Evolutionary conservation across 1,140 invertebrate genomes (phyloP), one percentile per base, ranked within the genome.

Genomic region (Drosophila obscura): DNA sequence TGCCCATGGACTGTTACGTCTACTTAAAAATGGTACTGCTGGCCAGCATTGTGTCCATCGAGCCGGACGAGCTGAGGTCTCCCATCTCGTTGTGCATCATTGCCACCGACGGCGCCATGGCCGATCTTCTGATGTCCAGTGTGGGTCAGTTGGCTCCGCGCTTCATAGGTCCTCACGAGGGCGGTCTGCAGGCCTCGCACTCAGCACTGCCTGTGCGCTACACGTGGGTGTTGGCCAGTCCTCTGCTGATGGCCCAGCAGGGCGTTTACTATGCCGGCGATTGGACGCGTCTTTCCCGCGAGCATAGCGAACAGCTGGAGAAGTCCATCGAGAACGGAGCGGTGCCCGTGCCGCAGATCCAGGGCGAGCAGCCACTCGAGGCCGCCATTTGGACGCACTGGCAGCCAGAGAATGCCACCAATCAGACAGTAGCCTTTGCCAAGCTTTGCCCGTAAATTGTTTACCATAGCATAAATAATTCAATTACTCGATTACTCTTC

Each of bases 1-100:
- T 88, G 22, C 90, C 90, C 13, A 91, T 91, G 85, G 80, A 90
- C 6, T 91, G 71, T 9, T 91, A 76, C 51, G 88, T 88, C 0
- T 81, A 84, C 19, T 51, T 91, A 0, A 91, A 91, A 55, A 90
- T 91, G 85, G 46, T 69, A 0, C 41, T 91, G n/a, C 41, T 91
- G 16, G 57, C 77, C 28, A 91, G 90, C 52, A 55, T 91, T 13
- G 73, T 63, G 8, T 87, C 82, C 35, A 77, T 85, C 3, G 81
- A 87, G 39, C 49, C 50, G 5, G 75, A 78, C 6, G 77, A 84
- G 11, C 9, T 85, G 52, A 64, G 83, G 4, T 24, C 85, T 1
- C 90, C 90, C 0, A 80, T 91, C 2, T 73, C 90, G 0, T 13
- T 91, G 39, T 78, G 91, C 16, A 61, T 85, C n/a, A 78, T 91